These are phyloP conservation scores for Macrophya annulata DNA, from an alignment of 2,888 invertebrate genomes.

Conservation along the genomic window DNA sequence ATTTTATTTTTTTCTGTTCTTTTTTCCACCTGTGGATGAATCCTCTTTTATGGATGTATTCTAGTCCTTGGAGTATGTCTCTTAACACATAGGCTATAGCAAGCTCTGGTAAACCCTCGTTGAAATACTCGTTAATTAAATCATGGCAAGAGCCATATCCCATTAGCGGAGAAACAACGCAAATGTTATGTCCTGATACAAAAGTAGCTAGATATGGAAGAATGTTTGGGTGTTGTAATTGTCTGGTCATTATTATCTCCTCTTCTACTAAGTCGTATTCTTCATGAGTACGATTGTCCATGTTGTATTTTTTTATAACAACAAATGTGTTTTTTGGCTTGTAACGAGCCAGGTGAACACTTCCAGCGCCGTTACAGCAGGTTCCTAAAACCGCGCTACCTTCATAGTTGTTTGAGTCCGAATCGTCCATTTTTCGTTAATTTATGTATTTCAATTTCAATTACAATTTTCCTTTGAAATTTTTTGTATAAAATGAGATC, in stretches of 20 bases:
- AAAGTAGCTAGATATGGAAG: constrained; percentile 89
- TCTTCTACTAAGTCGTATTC: constrained; percentile 86
- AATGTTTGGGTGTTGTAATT: constrained; percentile 90
- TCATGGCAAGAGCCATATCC: constrained; percentile 92
- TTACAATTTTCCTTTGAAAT: no score
- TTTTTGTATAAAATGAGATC: not conserved
- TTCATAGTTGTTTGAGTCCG: constrained; percentile 41
- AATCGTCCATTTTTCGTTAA: constrained; percentile 25
- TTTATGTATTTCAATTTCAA: not conserved
- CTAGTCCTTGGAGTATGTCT: constrained; percentile 90
- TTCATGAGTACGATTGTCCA: constrained; percentile 85
- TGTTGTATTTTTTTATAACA: constrained; percentile 88
- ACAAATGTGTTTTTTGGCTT: constrained; percentile 85
- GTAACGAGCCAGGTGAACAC: constrained; percentile 87
- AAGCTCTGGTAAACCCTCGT: constrained; percentile 89
- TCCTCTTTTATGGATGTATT: constrained; percentile 92
- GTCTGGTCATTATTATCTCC: constrained; percentile 89
- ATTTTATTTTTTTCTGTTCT: constrained; percentile 59
- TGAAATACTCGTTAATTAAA: constrained; percentile 89
- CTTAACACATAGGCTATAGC: constrained; percentile 90
- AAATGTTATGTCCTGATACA: constrained; percentile 89
- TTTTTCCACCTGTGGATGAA: constrained; percentile 89
- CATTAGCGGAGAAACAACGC: constrained; percentile 91
- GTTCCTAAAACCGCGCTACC: constrained; percentile 80
- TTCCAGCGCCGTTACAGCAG: constrained; percentile 87